Evolutionary conservation across 2,797 vertebrate species (phyloP).

Genomic region (Margarornis squamiger): DNA sequence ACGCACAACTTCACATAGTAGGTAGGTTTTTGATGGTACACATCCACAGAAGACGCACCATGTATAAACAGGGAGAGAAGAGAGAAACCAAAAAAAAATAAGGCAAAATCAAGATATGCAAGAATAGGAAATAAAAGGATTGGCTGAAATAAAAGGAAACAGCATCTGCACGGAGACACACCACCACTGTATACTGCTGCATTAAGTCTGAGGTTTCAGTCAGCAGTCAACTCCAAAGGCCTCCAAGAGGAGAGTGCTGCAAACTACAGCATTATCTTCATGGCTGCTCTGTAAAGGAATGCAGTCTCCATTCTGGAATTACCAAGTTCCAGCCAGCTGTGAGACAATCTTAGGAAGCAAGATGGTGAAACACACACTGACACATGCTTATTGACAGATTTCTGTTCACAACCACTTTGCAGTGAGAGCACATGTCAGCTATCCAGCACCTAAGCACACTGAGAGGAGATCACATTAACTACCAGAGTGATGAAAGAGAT

Average conservation of each 20-base stretch:
- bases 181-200: not conserved
- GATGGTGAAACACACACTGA: not conserved
- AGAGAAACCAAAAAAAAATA: not conserved
- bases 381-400: not conserved
- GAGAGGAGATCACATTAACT: not conserved
- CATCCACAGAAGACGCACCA: not conserved
- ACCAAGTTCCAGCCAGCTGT: not conserved
- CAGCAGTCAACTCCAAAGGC: not conserved
- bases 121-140: not conserved
- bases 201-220: not conserved
- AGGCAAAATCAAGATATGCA: not conserved
- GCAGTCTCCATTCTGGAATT: not conserved
- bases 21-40: not conserved
- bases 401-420: not conserved
- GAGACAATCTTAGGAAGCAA: not conserved
- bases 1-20: accelerated
- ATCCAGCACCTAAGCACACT: not conserved
- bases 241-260: not conserved
- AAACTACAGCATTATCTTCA: not conserved
- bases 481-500: not conserved
- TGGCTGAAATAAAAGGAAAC: not conserved
- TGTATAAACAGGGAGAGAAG: not conserved
- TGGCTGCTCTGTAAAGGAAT: not conserved
- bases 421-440: not conserved
- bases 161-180: not conserved